Evolutionary conservation across 2,113 vertebrate genomes (phyloP).

Genomic region (Amphilophus citrinellus): DNA sequence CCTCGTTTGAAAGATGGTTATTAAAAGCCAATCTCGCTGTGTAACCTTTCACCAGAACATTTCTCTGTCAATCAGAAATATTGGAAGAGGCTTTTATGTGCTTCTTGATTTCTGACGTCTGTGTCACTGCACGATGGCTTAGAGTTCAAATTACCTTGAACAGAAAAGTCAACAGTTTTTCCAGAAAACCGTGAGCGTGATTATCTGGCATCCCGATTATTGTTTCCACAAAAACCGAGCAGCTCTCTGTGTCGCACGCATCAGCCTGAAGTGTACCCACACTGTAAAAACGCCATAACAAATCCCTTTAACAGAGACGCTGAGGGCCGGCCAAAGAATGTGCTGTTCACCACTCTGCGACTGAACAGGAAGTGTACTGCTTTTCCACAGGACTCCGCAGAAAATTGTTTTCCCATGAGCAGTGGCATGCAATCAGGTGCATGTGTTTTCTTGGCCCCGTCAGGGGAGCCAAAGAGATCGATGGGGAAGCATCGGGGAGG

Average conservation of each 20-base stretch:
- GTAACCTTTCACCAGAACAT: slow-evolving; percentile 37
- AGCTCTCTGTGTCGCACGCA: slow-evolving; percentile 52
- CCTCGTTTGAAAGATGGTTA: slow-evolving; percentile 27
- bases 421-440: slow-evolving; percentile 62
- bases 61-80: slow-evolving; percentile 41
- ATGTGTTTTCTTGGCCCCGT: slow-evolving; percentile 35
- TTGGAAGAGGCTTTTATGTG: slow-evolving; percentile 28
- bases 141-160: slow-evolving; percentile 54
- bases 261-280: slow-evolving; percentile 39
- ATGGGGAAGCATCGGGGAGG: neutral
- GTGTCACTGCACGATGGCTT: slow-evolving; percentile 48
- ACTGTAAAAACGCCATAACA: slow-evolving; percentile 59
- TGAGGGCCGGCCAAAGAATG: slow-evolving; percentile 56
- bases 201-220: slow-evolving; percentile 61
- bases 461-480: slow-evolving; percentile 8
- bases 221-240: slow-evolving; percentile 56
- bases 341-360: slow-evolving; percentile 59
- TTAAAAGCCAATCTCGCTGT: slow-evolving; percentile 42
- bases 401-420: slow-evolving; percentile 67
- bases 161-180: slow-evolving; percentile 62
- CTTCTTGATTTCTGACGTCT: slow-evolving; percentile 32
- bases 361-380: slow-evolving; percentile 60
- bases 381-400: slow-evolving; percentile 58
- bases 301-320: slow-evolving; percentile 72
- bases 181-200: slow-evolving; percentile 52